phyloP scores from a whole-genome alignment of 2,113 vertebrate genomes.

The Poicephalus meyeri region DNA sequence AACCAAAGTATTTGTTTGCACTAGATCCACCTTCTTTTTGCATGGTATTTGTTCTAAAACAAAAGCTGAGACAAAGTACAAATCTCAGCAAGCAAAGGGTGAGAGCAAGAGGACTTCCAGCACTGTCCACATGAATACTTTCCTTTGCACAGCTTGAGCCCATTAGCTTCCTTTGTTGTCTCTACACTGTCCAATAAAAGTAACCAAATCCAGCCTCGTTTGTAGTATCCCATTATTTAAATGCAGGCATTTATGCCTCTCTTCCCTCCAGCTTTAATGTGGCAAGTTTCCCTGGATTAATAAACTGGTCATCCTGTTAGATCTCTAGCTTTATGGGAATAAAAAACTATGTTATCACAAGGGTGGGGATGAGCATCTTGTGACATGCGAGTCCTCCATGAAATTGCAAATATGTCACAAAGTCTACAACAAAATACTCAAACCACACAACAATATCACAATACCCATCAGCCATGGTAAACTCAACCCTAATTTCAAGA shows the following conservation, averaged over 20 bases:
- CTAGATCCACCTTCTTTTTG: background rate
- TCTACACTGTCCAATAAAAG: background rate
- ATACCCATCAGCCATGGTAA: background rate
- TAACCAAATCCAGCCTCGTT: background rate
- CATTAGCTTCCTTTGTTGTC: conserved; percentile 4
- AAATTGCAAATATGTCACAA: background rate
- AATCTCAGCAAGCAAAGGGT: background rate
- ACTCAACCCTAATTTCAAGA: background rate
- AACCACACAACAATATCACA: background rate
- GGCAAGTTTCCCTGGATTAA: background rate
- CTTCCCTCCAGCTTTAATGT: background rate
- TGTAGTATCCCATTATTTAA: background rate
- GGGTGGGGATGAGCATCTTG: background rate
- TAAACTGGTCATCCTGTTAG: background rate
- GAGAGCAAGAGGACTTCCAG: conserved; percentile 1
- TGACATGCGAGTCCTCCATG: accelerated
- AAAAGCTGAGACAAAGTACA: background rate
- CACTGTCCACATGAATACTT: background rate
- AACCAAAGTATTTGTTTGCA: background rate
- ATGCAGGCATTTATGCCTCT: background rate
- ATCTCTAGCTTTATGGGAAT: background rate
- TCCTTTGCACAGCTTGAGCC: conserved; percentile 8
- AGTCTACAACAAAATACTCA: background rate
- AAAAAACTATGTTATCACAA: background rate
- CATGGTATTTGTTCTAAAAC: background rate